Evolutionary conservation across 2,113 vertebrate genomes (phyloP), one percentile per base, ranked within the genome.

Genomic region (Hyperoodon ampullatus): DNA sequence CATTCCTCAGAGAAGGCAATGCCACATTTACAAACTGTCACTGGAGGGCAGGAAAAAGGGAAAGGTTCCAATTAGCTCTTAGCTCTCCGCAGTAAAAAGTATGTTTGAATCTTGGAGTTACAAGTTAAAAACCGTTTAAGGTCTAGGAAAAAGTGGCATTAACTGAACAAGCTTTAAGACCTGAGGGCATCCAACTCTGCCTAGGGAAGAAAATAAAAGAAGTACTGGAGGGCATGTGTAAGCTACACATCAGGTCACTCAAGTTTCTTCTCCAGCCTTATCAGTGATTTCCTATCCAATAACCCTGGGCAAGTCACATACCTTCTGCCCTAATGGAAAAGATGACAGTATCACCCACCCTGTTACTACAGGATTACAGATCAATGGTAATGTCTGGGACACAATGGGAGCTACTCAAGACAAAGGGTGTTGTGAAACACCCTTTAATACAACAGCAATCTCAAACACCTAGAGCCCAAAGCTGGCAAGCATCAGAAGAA

Each of bases 391-490:
- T 30, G 16, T 83, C 66, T 92, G 77, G 88, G 74, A 77, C 53
- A 84, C 6, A 68, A 5, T 28, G 19, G 50, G n/a, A 44, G 39
- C 6, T 88, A 66, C n/a, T 72, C 30, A 65, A 94, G 89, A 93
- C 44, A 85, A 91, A 95, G n/a, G 82, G 58, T 19, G 23, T 33
- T 94, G 44, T 84, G 42, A 93, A 86, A 42, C 77, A 89, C 28
- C 65, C 66, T 84, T 74, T 50, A 95, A 30, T 83, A 68, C 61
- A 95, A 90, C 15, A 83, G 47, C 71, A 95, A 78, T 72, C 71
- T 95, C 77, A 83, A 97, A 96, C 58, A 92, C 77, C 91, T 91
- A 47, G 61, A 95, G 96, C 58, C 82, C 95, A 96, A 95, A 93
- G 53, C 95, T 97, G 89, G 78, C 91, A 80, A 92, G 65, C 42